Evolutionary conservation across 2,888 invertebrate genomes (phyloP).

Genomic region (Gerris lacustris): DNA sequence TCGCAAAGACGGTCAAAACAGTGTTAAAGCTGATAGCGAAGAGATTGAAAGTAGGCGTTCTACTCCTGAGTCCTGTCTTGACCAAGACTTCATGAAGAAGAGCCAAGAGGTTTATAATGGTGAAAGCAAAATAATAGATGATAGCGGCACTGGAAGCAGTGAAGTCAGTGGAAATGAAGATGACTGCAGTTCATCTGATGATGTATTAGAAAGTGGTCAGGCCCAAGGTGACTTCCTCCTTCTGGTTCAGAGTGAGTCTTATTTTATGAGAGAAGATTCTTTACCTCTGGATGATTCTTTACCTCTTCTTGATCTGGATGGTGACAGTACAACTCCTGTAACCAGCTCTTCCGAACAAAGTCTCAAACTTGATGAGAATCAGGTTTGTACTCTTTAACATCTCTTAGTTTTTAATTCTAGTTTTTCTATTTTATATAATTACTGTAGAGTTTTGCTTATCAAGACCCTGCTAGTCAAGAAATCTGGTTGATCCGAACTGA

Average conservation of each 20-base stretch:
- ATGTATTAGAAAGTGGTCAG: background rate
- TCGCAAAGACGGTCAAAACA: background rate
- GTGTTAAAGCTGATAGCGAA: background rate
- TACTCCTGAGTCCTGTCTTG: background rate
- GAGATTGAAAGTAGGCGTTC: background rate
- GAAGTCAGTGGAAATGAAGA: background rate
- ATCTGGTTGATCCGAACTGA: no score
- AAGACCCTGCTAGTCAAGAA: no score
- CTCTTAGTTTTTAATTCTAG: no score
- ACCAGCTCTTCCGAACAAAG: conserved; percentile 7
- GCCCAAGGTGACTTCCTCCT: background rate
- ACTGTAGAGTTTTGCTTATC: no score
- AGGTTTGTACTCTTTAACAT: background rate
- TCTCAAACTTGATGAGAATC: background rate
- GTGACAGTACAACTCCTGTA: conserved; percentile 5
- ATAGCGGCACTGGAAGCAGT: background rate
- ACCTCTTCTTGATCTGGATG: conserved; percentile 4
- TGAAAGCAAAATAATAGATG: background rate
- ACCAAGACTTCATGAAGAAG: background rate
- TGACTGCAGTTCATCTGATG: background rate
- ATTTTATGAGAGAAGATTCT: background rate
- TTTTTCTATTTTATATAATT: no score
- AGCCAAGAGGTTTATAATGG: background rate
- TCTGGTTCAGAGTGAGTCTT: background rate
- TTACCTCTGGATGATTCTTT: background rate